Conservation (phyloP, 2,797 vertebrate genomes). For the Anas georgica region DNA sequence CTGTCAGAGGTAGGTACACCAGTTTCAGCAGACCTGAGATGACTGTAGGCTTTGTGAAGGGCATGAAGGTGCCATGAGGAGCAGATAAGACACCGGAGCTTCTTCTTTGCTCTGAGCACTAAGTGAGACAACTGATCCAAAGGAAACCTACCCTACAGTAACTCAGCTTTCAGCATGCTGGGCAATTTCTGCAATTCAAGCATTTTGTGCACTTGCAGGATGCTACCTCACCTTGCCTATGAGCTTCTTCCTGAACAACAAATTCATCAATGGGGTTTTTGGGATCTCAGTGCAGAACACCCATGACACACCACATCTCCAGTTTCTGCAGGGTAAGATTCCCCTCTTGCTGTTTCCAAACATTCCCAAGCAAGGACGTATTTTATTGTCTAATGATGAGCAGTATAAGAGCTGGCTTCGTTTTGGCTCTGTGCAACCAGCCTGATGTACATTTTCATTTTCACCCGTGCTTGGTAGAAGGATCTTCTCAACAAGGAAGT, state of each 20-base stretch:
- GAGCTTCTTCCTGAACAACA: not conserved
- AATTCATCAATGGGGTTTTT: not conserved
- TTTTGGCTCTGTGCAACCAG: not conserved
- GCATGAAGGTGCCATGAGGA: not conserved
- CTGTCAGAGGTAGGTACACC: not conserved
- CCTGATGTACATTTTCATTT: not conserved
- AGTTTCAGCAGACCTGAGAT: not conserved
- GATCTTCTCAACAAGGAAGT: not conserved
- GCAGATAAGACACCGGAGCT: not conserved
- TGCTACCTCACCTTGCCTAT: not conserved
- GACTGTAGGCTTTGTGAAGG: not conserved
- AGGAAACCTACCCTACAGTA: not conserved
- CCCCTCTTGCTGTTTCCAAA: not conserved
- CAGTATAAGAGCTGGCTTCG: not conserved
- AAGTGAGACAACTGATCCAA: not conserved
- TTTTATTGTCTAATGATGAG: not conserved
- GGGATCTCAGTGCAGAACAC: not conserved
- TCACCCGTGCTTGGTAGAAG: not conserved
- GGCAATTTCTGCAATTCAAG: no score
- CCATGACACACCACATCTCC: not conserved
- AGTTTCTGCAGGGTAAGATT: not conserved
- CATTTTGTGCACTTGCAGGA: not conserved
- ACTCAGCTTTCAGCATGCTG: not conserved
- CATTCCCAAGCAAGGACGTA: not conserved
- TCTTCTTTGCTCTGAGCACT: not conserved